Evolutionary conservation across 2,888 invertebrate species (phyloP), one percentile per base, ranked within the genome.

Genomic region (Diogma glabrata): DNA sequence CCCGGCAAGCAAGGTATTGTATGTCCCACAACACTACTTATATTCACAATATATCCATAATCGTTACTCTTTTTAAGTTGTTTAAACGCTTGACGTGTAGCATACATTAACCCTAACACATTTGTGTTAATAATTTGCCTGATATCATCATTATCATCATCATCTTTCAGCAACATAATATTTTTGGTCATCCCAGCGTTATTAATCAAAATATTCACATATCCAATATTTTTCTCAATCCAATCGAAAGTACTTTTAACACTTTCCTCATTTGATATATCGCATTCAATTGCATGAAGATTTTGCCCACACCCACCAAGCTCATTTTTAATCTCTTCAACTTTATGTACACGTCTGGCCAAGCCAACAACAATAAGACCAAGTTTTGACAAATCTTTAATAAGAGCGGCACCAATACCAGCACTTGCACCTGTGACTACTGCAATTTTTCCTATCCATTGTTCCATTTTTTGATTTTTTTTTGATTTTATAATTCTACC

Each of bases 341-440:
- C 59, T 22, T 58, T 59, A 6, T 72, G 69, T 0, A 70, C 56
- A 47, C 75, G 69, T 49, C 78, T 65, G 0, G 77, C 76, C 56
- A 78, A 64, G 1, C 75, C 78, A 1, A 78, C 69, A 3, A 80
- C 79, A 49, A 70, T 67, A 58, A 80, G 60, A 2, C 78, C 80
- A 26, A 70, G 67, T 49, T 65, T 60, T 4, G 71, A 70, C 33
- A 78, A 60, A 12, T 69, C 65, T 28, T 64, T 63, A 2, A 67
- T 67, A 52, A 74, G 71, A 8, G 72, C 73, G 3, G 74, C 74
- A 12, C 77, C 81, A 51, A 81, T 81, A 5, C 81, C 81, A 0
- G 73, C 67, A 62, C 80, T 80, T 16, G 78, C 79, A 38, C 81
- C 81, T 4, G 79, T 81, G 46, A 82, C 79, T 40, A 82, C 69